phyloP scores from a whole-genome alignment of 2,888 invertebrate species.

The Rhagium mordax region DNA sequence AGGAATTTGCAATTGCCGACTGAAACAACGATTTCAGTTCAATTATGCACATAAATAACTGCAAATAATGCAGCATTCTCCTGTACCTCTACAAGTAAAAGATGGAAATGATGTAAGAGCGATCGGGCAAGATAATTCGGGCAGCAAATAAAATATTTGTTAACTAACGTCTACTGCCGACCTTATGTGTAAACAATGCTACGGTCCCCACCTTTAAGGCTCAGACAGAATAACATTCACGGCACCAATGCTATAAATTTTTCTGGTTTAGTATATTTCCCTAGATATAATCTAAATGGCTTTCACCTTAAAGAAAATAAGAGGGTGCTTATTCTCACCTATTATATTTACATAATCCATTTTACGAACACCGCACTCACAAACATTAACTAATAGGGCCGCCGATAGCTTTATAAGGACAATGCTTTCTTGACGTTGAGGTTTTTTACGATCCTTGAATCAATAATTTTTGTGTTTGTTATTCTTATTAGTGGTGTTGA shows the following conservation, averaged over 20 bases:
- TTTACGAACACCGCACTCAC: background rate
- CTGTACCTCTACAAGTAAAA: no score
- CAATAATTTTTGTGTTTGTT: no score
- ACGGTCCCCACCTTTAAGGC: background rate
- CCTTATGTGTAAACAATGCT: background rate
- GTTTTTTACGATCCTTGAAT: no score
- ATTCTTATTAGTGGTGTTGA: no score
- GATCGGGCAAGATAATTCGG: background rate
- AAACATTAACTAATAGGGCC: background rate
- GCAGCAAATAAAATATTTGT: background rate
- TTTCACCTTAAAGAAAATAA: slow-evolving; percentile 8
- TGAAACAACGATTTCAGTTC: background rate
- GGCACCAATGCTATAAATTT: background rate
- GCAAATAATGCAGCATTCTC: background rate
- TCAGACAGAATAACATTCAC: background rate
- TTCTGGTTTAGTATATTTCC: slow-evolving; percentile 2
- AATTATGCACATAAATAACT: background rate
- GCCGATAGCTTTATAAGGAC: background rate
- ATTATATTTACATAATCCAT: slow-evolving; percentile 17
- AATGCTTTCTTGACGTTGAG: background rate
- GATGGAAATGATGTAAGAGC: no score
- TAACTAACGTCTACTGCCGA: background rate
- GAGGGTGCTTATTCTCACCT: slow-evolving; percentile 9
- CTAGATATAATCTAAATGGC: slow-evolving; percentile 12
- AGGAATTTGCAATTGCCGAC: background rate